These are phyloP conservation scores for Nomia melanderi DNA, from an alignment of 1,140 invertebrate genomes.

Conservation along the genomic window DNA sequence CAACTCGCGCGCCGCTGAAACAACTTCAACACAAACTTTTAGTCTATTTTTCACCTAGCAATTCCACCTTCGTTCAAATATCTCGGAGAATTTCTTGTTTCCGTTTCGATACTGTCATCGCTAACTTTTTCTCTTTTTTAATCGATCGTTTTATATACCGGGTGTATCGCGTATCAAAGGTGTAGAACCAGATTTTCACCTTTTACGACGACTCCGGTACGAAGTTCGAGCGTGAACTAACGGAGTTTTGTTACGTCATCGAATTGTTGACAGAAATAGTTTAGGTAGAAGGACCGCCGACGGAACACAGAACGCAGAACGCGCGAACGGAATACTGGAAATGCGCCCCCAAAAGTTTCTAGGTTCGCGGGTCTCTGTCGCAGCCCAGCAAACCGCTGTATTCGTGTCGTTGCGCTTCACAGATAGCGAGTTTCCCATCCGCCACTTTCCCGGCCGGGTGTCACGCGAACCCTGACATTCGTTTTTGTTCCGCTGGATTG, in stretches of 20 bases:
- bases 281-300: neutral
- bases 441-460: neutral
- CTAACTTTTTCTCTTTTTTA: too few species aligned
- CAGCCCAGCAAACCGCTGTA: conserved; percentile 8
- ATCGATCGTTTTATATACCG: too few species aligned
- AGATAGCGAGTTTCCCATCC: neutral
- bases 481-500: neutral
- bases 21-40: too few species aligned
- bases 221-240: neutral
- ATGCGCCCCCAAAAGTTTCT: conserved; percentile 33
- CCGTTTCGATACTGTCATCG: too few species aligned
- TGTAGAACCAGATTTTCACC: conserved; percentile 2
- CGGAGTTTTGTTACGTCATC: conserved; percentile 9
- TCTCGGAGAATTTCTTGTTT: too few species aligned
- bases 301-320: conserved; percentile 15
- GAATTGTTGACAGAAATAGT: conserved; percentile 33
- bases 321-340: conserved; percentile 3
- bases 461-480: neutral
- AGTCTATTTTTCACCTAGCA: too few species aligned
- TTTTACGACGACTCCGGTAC: neutral
- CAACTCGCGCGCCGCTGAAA: too few species aligned
- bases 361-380: conserved; percentile 7
- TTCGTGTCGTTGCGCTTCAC: conserved; percentile 15
- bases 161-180: too few species aligned
- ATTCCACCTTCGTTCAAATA: too few species aligned